Evolutionary conservation across 2,113 vertebrate genomes (phyloP).

Genomic region (Dipodomys stephensi): DNA sequence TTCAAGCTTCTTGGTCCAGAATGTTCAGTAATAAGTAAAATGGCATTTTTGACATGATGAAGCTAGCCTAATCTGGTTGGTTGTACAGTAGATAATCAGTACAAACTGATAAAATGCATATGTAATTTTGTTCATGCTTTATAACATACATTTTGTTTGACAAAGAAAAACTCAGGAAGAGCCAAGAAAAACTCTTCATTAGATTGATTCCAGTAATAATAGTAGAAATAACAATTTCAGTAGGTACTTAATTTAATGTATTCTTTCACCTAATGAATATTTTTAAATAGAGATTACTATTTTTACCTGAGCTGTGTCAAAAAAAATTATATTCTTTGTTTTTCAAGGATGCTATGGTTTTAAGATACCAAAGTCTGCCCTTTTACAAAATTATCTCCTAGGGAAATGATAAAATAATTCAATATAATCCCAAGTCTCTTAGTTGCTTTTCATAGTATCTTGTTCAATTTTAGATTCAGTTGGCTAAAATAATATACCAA

Average conservation of each 20-base stretch:
- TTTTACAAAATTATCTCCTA: slow-evolving; percentile 21
- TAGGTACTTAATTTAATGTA: background rate
- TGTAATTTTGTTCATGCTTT: slow-evolving; percentile 22
- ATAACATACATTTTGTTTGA: slow-evolving; percentile 66
- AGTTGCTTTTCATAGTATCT: background rate
- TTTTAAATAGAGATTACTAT: background rate
- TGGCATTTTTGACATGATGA: slow-evolving; percentile 56
- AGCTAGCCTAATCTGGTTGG: background rate
- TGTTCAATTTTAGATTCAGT: background rate
- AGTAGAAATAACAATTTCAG: slow-evolving; percentile 3
- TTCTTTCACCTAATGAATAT: slow-evolving; percentile 9
- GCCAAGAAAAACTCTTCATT: slow-evolving; percentile 72
- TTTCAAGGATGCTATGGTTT: background rate
- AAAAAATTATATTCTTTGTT: slow-evolving; percentile 25
- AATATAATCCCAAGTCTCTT: background rate
- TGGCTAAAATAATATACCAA: background rate
- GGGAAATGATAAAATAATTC: background rate
- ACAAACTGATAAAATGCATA: slow-evolving; percentile 66
- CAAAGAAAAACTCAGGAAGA: slow-evolving; percentile 67
- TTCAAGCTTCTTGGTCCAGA: slow-evolving; percentile 60
- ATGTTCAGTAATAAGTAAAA: slow-evolving; percentile 76
- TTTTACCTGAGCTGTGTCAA: background rate
- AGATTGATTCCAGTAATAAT: slow-evolving; percentile 77
- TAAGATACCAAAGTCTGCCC: background rate
- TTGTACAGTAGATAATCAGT: slow-evolving; percentile 55